These are phyloP conservation scores for Acromyrmex echinatior DNA, from an alignment of 1,140 invertebrate genomes.

Conservation along the genomic window DNA sequence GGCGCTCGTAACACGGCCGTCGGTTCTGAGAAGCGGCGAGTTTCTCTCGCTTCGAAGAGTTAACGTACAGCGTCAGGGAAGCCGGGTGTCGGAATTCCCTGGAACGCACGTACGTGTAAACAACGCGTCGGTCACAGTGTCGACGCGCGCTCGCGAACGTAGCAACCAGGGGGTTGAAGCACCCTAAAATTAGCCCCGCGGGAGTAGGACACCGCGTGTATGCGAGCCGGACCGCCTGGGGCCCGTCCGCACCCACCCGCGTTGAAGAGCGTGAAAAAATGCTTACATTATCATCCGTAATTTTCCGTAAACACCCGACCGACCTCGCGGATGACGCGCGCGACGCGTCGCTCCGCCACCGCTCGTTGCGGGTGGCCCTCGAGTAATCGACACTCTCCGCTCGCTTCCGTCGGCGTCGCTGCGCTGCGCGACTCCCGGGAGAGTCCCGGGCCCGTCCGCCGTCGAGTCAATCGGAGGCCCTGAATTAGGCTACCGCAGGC, in stretches of 20 bases:
- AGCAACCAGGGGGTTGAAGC: constrained; percentile 77
- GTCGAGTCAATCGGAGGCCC: neutral
- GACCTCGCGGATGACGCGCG: constrained; percentile 38
- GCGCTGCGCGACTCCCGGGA: neutral
- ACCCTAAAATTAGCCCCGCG: constrained; percentile 86
- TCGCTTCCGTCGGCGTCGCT: neutral
- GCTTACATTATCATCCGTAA: constrained; percentile 87
- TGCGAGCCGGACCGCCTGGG: constrained; percentile 44
- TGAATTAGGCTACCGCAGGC: constrained; percentile 4
- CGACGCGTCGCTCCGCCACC: constrained; percentile 36
- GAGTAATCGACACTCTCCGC: constrained; percentile 37
- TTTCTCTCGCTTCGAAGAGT: constrained; percentile 40
- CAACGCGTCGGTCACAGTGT: constrained; percentile 13
- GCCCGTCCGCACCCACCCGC: constrained; percentile 75
- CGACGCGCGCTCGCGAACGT: neutral
- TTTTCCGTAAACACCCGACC: constrained; percentile 83
- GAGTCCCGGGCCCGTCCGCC: too few species aligned
- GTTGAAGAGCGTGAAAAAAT: constrained; percentile 85
- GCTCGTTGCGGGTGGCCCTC: constrained; percentile 83
- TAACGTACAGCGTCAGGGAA: constrained; percentile 65
- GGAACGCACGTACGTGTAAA: constrained; percentile 64
- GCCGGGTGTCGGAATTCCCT: constrained; percentile 72
- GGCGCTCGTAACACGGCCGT: neutral
- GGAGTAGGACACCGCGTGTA: constrained; percentile 73
- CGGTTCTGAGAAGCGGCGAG: constrained; percentile 69